Evolutionary conservation across 2,113 vertebrate species (phyloP).

Genomic region (Eulacestoma nigropectus): DNA sequence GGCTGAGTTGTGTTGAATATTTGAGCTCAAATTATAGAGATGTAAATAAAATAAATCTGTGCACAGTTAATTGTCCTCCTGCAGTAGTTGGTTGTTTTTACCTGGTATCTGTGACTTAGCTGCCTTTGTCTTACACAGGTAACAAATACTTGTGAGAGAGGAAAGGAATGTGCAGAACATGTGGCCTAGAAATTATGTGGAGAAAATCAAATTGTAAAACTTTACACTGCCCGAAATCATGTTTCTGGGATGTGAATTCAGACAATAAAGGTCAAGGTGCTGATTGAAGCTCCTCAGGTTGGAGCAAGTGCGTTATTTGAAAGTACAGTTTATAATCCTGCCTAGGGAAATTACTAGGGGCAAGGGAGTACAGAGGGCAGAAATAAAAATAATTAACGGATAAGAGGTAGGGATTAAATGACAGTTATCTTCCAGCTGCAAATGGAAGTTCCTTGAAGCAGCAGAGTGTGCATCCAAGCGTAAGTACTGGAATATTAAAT

Average conservation of each 20-base stretch:
- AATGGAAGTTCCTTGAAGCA: not conserved
- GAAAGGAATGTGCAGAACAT: not conserved
- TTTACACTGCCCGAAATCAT: accelerated
- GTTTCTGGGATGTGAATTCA: too few relatives aligned
- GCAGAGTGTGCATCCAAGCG: not conserved
- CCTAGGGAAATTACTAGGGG: not conserved
- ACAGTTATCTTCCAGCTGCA: not conserved
- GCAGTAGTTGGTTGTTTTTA: not conserved
- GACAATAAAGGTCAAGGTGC: not conserved
- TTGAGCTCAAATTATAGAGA: not conserved
- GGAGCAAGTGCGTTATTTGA: not conserved
- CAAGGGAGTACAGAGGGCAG: not conserved
- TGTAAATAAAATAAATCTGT: not conserved
- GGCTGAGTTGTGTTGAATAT: not conserved
- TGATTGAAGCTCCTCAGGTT: not conserved
- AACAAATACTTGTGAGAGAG: not conserved
- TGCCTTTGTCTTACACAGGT: not conserved
- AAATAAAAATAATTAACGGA: not conserved
- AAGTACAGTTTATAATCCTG: not conserved
- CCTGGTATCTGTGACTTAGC: not conserved
- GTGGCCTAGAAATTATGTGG: not conserved
- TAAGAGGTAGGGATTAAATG: too few relatives aligned
- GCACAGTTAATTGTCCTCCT: not conserved
- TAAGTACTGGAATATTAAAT: not conserved
- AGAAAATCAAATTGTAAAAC: not conserved